Percentiles rank a stretch among this genome's conserved stretches.
Conservation (phyloP, 30 jellyfish, hydroid and myxozoan species). For the Hydractinia echinata region DNA sequence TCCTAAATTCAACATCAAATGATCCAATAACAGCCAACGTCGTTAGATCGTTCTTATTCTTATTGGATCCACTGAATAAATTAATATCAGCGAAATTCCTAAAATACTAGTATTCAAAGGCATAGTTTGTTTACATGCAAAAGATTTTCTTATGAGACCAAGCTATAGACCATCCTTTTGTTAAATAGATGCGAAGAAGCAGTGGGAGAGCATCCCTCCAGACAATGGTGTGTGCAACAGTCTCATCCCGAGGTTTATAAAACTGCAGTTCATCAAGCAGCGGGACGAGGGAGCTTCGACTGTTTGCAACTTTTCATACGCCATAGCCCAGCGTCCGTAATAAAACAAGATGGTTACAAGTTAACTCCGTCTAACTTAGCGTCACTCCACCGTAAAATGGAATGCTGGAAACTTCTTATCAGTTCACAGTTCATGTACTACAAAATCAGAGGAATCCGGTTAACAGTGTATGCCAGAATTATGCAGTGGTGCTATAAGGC, state of each 20-base stretch:
- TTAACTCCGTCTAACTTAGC: neutral
- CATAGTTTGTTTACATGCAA: no score
- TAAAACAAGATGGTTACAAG: constrained; percentile 9
- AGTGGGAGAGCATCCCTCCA: constrained; percentile 16
- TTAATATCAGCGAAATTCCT: no score
- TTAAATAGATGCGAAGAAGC: constrained; percentile 27
- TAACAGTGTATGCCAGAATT: neutral
- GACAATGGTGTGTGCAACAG: neutral
- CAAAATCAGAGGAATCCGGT: constrained; percentile 1
- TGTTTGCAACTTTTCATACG: constrained; percentile 7
- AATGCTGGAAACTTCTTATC: constrained; percentile 17
- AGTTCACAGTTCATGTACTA: neutral
- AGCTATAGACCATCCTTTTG: no score
- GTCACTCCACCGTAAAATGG: neutral
- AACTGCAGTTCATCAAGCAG: constrained; percentile 21
- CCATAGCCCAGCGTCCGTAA: constrained; percentile 19
- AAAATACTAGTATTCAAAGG: no score
- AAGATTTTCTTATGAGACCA: no score
- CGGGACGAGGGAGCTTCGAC: neutral
- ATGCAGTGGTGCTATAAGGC: constrained; percentile 18
- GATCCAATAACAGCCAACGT: no score
- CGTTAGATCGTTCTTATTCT: no score
- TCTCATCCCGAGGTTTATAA: constrained; percentile 5
- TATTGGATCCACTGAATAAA: no score
- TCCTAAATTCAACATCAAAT: no score